Evolutionary conservation across 2,797 vertebrate genomes (phyloP), one percentile per base, ranked within the genome.

Genomic region (Eptatretus atami): DNA sequence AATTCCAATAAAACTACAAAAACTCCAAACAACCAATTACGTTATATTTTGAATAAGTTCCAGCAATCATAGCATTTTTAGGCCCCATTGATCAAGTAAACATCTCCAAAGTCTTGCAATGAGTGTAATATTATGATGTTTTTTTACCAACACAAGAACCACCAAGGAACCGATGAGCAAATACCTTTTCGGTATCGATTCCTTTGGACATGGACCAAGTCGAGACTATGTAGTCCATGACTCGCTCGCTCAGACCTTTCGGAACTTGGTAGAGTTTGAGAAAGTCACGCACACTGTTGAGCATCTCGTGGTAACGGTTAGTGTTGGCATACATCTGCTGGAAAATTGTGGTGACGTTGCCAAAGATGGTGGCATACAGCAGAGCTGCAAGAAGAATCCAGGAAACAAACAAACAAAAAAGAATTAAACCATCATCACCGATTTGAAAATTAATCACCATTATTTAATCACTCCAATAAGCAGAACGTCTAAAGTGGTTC

Each of bases 251-350:
- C 73, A 94, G 83, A 68, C 86, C 86, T 73, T 87, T 90, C 52
- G 87, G 87, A 68, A 94, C 87, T 77, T 94, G 87, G 76, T 94
- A 94, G 66, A 94, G 79, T 69, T 92, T 92, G 71, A 94, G 77
- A 73, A 94, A 94, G 72, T 94, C 87, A 66, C 87, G 73, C 63
- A 94, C 86, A 1, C 87, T 94, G 76, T 92, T 94, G 69, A 94
- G 77, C 83, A 93, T 87, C 76, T 94, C 86, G 5, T 94, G 87
- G 75, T 93, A 93, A 60, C 86, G 81, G 74, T 93, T 94, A 71
- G 86, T 93, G 78, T 93, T 93, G 71, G 87, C 86, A 68, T 90
- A 92, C 86, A 94, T 93, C 75, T 94, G 86, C 77, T 94, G 86
- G 79, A 94, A 94, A 76, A 94, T 94, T 67, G 87, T 93, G 63